phyloP scores from a whole-genome alignment of 2,888 invertebrate genomes.

The Caenorhabditis sp. region DNA sequence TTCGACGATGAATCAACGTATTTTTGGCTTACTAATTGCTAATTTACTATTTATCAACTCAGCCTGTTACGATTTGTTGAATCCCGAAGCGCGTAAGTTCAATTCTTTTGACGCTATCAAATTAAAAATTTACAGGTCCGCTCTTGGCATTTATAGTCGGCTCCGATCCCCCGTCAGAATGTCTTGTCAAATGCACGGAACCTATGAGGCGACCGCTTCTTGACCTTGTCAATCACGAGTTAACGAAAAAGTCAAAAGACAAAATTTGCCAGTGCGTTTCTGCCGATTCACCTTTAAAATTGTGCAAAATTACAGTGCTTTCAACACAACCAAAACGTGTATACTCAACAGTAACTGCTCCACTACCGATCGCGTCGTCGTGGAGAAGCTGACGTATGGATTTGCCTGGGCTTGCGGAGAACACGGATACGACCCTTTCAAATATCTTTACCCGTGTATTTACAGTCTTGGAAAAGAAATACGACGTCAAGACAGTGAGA shows the following conservation, averaged over 20 bases:
- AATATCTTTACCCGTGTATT: neutral
- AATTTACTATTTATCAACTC: neutral
- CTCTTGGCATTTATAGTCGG: conserved; percentile 23
- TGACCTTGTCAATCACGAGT: neutral
- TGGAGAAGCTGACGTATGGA: conserved; percentile 5
- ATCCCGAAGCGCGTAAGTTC: neutral
- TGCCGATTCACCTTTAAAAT: neutral
- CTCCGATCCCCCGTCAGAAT: neutral
- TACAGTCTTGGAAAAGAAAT: conserved; percentile 10
- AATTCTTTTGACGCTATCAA: neutral
- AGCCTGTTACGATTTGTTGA: neutral
- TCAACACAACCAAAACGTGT: neutral
- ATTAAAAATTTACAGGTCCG: conserved; percentile 24
- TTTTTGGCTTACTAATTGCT: neutral
- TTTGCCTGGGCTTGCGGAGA: conserved; percentile 19
- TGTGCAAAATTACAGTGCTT: conserved; percentile 1
- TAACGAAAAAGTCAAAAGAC: conserved; percentile 1
- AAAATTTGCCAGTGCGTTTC: conserved; percentile 8
- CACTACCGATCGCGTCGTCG: neutral
- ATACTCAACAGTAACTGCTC: neutral
- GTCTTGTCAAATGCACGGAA: conserved; percentile 3
- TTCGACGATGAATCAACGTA: neutral
- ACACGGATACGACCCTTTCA: neutral
- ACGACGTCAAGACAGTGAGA: neutral
- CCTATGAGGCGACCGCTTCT: neutral